phyloP scores from a whole-genome alignment of 2,113 vertebrate genomes.

The Corythornis madagascariensis region DNA sequence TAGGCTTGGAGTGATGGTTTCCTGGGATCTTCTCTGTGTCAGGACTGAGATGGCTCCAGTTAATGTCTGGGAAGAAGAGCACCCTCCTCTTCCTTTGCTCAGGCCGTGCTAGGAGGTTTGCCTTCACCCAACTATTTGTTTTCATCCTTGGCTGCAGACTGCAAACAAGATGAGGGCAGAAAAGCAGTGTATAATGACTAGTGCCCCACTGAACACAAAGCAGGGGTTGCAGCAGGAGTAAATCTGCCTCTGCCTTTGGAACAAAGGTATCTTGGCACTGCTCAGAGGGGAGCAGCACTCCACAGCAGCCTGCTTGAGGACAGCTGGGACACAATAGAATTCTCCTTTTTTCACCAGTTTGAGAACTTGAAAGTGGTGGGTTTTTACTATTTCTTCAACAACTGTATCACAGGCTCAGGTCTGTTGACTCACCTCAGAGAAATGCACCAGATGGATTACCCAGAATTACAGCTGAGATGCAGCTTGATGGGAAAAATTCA shows the following conservation, averaged over 20 bases:
- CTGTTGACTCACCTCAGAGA: background rate
- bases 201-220: background rate
- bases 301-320: background rate
- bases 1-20: background rate
- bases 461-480: background rate
- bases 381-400: background rate
- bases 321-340: background rate
- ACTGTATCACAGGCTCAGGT: background rate
- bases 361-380: background rate
- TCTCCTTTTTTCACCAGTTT: background rate
- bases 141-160: background rate
- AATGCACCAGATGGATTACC: background rate
- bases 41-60: background rate
- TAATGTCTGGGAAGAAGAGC: background rate
- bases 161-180: background rate
- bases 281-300: background rate
- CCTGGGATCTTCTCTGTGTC: background rate
- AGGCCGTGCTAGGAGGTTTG: background rate
- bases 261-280: background rate
- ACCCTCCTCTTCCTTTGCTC: background rate
- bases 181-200: background rate
- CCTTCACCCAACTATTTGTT: background rate
- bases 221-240: background rate
- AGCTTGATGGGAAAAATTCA: background rate
- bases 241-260: background rate